Evolutionary conservation across 2,797 vertebrate species (phyloP).

Genomic region (Poeciliopsis gracilis): DNA sequence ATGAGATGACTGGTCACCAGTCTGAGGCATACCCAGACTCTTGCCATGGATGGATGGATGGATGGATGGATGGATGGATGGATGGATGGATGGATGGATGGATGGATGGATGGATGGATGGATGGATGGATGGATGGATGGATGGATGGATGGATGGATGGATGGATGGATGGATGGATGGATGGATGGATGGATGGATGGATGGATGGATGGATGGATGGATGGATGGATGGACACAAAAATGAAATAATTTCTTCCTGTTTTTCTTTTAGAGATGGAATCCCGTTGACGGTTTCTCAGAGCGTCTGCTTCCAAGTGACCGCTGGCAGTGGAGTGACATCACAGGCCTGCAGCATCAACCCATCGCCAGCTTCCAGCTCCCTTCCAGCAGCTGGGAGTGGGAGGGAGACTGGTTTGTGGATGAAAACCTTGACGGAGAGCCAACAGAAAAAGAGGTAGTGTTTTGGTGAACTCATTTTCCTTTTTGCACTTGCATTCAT

Average conservation of each 20-base stretch:
- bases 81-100: not conserved
- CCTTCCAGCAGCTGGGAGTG: constrained; percentile 95
- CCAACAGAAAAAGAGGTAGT: constrained; percentile 94
- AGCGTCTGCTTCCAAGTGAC: constrained; percentile 92
- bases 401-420: constrained; percentile 95
- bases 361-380: constrained; percentile 84
- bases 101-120: too few species aligned
- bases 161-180: too few species aligned
- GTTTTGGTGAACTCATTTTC: not conserved
- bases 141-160: too few species aligned
- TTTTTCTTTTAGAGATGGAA: constrained; percentile 90
- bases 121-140: too few species aligned
- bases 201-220: not conserved
- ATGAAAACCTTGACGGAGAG: constrained; percentile 95
- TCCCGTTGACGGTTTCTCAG: constrained; percentile 94
- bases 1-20: not conserved
- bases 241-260: not conserved
- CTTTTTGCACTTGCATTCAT: not conserved
- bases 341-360: constrained; percentile 90
- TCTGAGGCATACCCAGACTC: not conserved
- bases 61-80: not conserved
- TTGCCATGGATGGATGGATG: not conserved
- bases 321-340: constrained; percentile 98
- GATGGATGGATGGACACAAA: too few species aligned
- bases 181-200: too few species aligned